Base-by-base conservation (phyloP, 2,797 vertebrate species). In the Lutjanus campechanus region DNA sequence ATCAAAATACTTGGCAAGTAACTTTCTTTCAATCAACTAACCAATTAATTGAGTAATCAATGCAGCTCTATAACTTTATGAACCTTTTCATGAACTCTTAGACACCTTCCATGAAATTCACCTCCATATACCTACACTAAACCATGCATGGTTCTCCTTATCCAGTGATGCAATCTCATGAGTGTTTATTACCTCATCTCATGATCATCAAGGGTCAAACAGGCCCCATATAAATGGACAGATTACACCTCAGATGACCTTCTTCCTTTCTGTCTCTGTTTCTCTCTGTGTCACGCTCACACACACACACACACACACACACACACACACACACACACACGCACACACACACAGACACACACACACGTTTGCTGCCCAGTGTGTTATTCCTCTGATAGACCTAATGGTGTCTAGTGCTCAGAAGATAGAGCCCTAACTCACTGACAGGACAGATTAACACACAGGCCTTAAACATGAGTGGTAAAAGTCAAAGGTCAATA, bases 371-470 rank as follows among this genome's bases (percentile, higher is more conserved):
- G 19, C 17, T 60, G 2, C n/a, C 8, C n/a, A 58, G 15, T 62
- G 56, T 54, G 58, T 76, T 79, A 70, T 76, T 78, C 56, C 40
- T 76, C 73, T 85, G 73, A 75, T 82, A 81, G 60, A 78, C 67
- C 60, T 73, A 78, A 85, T 87, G 77, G 81, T 66, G 69, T 81
- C 67, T 71, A 60, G 67, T 77, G 75, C 70, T 76, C 59, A 55
- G 56, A 84, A 82, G 82, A 81, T 81, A 76, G 60, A 73, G 71
- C 29, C 8, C 25, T 77, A 81, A 78, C 49, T 80, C 79, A 76
- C 69, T 85, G 82, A 86, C 80, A 90, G 71, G 76, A 47, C 71
- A 79, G 83, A 85, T 85, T 83, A 88, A 88, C 85, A 83, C 77
- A 79, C 67, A 25, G 75, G 67, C 74, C 81, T 90, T 85, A 83